Conservation (phyloP, 2,888 invertebrate species). For the Melanophora roralis region DNA sequence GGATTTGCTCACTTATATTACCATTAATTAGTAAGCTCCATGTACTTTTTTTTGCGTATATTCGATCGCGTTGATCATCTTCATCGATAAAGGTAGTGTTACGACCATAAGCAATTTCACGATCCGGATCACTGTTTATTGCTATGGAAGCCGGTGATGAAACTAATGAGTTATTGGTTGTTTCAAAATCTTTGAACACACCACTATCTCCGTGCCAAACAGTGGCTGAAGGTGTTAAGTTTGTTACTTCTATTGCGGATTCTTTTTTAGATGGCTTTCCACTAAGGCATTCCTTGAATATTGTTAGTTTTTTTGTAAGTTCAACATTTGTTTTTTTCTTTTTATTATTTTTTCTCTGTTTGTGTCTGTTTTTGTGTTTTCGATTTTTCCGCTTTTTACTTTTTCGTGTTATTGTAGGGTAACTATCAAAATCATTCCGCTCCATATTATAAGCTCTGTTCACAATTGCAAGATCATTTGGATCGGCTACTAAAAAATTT, state of each 20-base stretch:
- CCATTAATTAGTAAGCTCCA: conserved; percentile 81
- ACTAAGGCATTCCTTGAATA: conserved; percentile 54
- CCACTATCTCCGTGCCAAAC: conserved; percentile 74
- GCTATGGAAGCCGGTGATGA: conserved; percentile 47
- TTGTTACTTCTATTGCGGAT: conserved; percentile 30
- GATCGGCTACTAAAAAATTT: conserved; percentile 85
- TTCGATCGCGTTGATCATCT: conserved; percentile 78
- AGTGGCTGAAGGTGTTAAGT: conserved; percentile 45
- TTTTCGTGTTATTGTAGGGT: conserved; percentile 69
- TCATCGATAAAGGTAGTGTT: conserved; percentile 80
- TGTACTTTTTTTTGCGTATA: conserved; percentile 80
- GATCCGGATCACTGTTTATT: conserved; percentile 69
- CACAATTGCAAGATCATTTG: conserved; percentile 78
- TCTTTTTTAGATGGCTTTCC: conserved; percentile 1
- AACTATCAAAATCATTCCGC: conserved; percentile 22
- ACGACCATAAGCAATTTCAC: conserved; percentile 80
- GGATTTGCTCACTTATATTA: conserved; percentile 72
- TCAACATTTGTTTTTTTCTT: conserved; percentile 53
- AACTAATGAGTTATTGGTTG: conserved; percentile 69
- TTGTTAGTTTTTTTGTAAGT: conserved; percentile 50
- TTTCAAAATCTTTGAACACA: conserved; percentile 72
- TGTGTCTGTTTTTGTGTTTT: conserved; percentile 69
- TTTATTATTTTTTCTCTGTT: conserved; percentile 67
- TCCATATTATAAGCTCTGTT: conserved; percentile 20
- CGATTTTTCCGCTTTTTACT: conserved; percentile 73